Evolutionary conservation across 2,888 invertebrate genomes (phyloP), one percentile per base, ranked within the genome.

Genomic region (Melangyna quadrimaculata): DNA sequence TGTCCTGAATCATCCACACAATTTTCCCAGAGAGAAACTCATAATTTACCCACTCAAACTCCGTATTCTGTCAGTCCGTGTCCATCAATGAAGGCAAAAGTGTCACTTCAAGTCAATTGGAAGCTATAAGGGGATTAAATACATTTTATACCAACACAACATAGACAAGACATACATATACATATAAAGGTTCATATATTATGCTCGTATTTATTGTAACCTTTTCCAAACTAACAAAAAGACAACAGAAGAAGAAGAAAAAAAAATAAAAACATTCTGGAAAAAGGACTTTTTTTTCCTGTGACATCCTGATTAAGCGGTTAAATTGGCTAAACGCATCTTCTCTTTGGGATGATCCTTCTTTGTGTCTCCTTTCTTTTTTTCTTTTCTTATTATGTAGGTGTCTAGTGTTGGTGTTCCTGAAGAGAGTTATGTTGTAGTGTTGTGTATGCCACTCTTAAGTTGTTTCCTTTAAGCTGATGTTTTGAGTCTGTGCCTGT

Each of bases 291-390:
- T 59, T 40, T 55, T 53, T 71, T 32, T n/a, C n/a, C 8, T 75
- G 43, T 65, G 65, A 29, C 43, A 43, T 43, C 17, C 51, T 57
- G 27, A 59, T 70, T 45, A 29, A 48, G 48, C 29, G 45, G 59
- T 59, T 55, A 77, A 81, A 86, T 77, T 81, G 73, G 86, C 77
- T 86, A 78, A 86, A 86, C 81, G 81, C 86, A 81, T 86, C 81
- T 48, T 43, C 48, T 32, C n/a, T n/a, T n/a, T n/a, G n/a, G n/a
- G 61, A 61, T 75, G 71, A 81, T 86, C 69, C 69, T 67, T 32
- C 48, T 77, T 77, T 82, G 57, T 43, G 51, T 77, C 43, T 48
- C 29, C 53, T 17, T 17, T n/a, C 12, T 35, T 14, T 59, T 22
- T n/a, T 48, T 14, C 19, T 57, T 32, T 57, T 22, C 2, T 8